Evolutionary conservation across 1,140 invertebrate species (phyloP), one percentile per base, ranked within the genome.

Genomic region (Sycobia sp.): DNA sequence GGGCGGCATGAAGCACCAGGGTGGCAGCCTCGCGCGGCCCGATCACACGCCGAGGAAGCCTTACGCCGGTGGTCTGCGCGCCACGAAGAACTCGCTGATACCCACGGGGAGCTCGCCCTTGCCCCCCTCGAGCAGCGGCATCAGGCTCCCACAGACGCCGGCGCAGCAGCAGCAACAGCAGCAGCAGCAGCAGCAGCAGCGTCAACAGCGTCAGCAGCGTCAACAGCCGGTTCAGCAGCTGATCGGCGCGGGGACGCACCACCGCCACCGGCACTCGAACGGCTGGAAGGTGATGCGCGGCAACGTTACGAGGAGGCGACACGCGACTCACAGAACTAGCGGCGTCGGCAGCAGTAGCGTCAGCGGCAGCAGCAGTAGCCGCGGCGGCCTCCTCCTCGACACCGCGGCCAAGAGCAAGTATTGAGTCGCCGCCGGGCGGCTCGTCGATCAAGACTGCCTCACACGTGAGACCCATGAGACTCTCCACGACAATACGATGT

Each of bases 371-470:
- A 50, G 23, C 13, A 51, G 47, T 20, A 51, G 25, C 22, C 39
- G 54, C 23, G 39, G 54, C 13, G 46, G 75, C 71, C 72, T 71
- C 38, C 65, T 73, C 63, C 63, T 66, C 66, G 76, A 78, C 69
- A 71, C 75, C 36, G n/a, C 20, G 56, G 22, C 22, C 23, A 43
- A n/a, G 38, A 73, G 62, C 69, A 79, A 77, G 59, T 78, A 77
- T 76, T 82, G 77, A 80, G 72, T 71, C 68, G 56, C 38, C 44
- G 50, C 51, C 39, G 54, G 39, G 60, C 69, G 71, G 73, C 73
- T 79, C 77, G 72, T 73, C 70, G 73, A 73, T 79, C 73, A 80
- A 82, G 80, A 81, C 80, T 82, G 80, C 75, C 74, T 77, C 74
- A 49, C 49, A 29, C 44, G 44, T 50, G 50, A 32, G 65, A 69